Evolutionary conservation across 2,888 invertebrate species (phyloP).

Genomic region (Zeuzera pyrina): DNA sequence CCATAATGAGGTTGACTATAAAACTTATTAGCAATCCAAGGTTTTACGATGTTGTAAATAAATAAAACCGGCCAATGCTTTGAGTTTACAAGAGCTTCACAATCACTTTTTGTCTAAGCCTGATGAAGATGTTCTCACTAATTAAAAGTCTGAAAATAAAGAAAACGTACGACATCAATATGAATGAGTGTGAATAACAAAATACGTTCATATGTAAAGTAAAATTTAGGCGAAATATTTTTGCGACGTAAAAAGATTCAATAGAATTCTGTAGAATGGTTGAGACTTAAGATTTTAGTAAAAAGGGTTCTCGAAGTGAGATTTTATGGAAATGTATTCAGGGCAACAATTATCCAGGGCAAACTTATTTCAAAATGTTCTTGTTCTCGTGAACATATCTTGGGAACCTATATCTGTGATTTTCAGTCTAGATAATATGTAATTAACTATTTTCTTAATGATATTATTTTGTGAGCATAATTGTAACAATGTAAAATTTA

Average conservation of each 20-base stretch:
- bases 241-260: conserved; percentile 23
- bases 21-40: conserved; percentile 64
- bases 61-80: conserved; percentile 53
- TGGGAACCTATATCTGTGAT: no score
- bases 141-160: conserved; percentile 40
- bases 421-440: no score
- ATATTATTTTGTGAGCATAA: no score
- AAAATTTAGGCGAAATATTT: conserved; percentile 10
- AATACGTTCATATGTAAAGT: conserved; percentile 8
- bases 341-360: no score
- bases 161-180: conserved; percentile 38
- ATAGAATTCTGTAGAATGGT: no score
- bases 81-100: conserved; percentile 21
- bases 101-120: conserved; percentile 47
- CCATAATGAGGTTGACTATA: conserved; percentile 31
- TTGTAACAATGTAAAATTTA: no score
- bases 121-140: conserved; percentile 51
- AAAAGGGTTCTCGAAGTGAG: no score
- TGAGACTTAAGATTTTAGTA: no score
- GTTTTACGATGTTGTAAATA: conserved; percentile 57
- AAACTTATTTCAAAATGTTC: no score
- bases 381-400: no score
- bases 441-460: no score
- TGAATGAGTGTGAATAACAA: conserved; percentile 26
- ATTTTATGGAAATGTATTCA: no score